These are phyloP conservation scores for Rotaria sp. DNA, from an alignment of 2,888 invertebrate genomes.

Conservation along the genomic window DNA sequence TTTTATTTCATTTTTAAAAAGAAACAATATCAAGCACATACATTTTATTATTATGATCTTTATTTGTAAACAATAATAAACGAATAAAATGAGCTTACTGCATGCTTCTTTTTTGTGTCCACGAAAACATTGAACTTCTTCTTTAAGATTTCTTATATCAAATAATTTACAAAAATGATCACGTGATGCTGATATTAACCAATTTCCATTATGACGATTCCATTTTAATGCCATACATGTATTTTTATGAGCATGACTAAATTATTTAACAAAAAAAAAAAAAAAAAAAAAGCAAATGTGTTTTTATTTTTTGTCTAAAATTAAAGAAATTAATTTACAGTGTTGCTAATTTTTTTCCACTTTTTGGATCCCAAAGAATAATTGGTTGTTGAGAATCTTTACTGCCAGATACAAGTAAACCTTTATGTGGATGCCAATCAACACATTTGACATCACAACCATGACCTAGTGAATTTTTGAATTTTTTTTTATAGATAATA, in stretches of 20 bases:
- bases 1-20: conserved; percentile 26
- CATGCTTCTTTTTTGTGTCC: conserved; percentile 96
- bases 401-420: conserved; percentile 90
- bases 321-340: conserved; percentile 62
- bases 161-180: conserved; percentile 94
- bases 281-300: too few relatives aligned
- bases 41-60: background rate
- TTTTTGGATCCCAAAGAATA: conserved; percentile 97
- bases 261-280: conserved; percentile 27
- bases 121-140: conserved; percentile 90
- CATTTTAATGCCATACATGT: conserved; percentile 98
- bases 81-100: conserved; percentile 47
- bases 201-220: conserved; percentile 92
- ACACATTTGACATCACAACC: conserved; percentile 98
- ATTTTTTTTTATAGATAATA: background rate
- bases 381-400: conserved; percentile 99
- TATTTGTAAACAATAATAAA: conserved; percentile 29
- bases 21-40: conserved; percentile 32
- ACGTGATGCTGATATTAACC: conserved; percentile 93
- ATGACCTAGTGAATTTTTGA: conserved; percentile 63
- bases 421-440: conserved; percentile 98
- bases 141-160: conserved; percentile 86
- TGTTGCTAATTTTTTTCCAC: conserved; percentile 85
- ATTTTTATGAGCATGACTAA: conserved; percentile 91
- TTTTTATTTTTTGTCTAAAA: too few relatives aligned